Base-by-base conservation (phyloP, 2,888 invertebrate genomes). In the Nemurella pictetii region DNA sequence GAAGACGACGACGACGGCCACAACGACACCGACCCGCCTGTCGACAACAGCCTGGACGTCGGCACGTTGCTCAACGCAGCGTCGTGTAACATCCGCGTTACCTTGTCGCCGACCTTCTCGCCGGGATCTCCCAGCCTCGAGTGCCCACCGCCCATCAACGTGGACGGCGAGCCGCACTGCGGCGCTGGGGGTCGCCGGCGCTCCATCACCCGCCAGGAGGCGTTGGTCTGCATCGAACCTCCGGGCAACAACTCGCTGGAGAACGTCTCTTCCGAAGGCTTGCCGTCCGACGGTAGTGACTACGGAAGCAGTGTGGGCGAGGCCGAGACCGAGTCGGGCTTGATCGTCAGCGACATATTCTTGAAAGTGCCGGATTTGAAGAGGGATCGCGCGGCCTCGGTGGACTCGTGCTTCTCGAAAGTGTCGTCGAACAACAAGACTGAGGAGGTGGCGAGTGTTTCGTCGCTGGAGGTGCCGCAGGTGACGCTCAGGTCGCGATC, bases 331-430 rank as follows among this genome's bases (percentile, higher is more conserved):
- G 55, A 82, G 30, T 83, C 26, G 9, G 83, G 80, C 30, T 83
- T 86, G 35, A 85, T 87, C 86, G 95, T 95, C 7, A 93, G 94
- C 86, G 95, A 95, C 88, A 94, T 95, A 87, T 95, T 95, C 89
- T 91, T 96, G 78, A 94, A 95, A 85, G 97, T 97, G 86, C 97
- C 97, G 74, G 96, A 96, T 88, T 90, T 96, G 87, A 95, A 95
- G 89, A 93, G 96, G 30, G 96, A 96, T 89, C 94, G 97, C 26
- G 97, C 97, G 26, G 96, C 96, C 36, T 96, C 96, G 0, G 96
- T 97, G 0, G 97, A 97, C 89, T 96, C 96, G 26, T 95, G 96
- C 89, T 97, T 96, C 90, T 95, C 95, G 91, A 89, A 89, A 84
- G 93, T 95, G 83, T 93, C 94, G 29, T 94, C 95, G 81, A 93